These are phyloP conservation scores for Agonopterix arenella DNA, from an alignment of 2,888 invertebrate species.

Conservation along the genomic window DNA sequence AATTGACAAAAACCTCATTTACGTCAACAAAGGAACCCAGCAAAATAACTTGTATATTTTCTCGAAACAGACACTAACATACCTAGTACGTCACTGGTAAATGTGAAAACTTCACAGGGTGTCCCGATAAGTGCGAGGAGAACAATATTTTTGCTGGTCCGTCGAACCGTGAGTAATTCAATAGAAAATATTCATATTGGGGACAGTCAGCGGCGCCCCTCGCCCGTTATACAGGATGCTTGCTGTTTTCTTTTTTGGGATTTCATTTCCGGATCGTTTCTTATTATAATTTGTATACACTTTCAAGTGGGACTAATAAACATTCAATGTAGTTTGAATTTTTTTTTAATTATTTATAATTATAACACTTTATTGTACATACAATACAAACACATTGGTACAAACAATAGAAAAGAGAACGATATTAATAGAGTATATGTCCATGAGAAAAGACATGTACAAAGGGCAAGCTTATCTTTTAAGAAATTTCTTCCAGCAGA, in stretches of 20 bases:
- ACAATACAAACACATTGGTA: too few species aligned
- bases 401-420: too few species aligned
- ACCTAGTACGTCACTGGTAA: constrained; percentile 7
- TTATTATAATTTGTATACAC: too few species aligned
- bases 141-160: constrained; percentile 72
- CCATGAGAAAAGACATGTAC: too few species aligned
- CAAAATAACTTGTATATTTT: neutral
- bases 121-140: constrained; percentile 54
- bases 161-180: constrained; percentile 72
- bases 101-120: constrained; percentile 47
- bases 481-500: too few species aligned
- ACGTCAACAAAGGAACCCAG: neutral
- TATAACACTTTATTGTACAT: too few species aligned
- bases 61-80: neutral
- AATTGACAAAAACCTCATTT: neutral
- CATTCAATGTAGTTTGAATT: too few species aligned
- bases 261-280: too few species aligned
- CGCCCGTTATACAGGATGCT: constrained; percentile 33
- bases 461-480: too few species aligned
- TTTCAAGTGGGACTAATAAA: too few species aligned
- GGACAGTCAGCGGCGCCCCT: constrained; percentile 48
- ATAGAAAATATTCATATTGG: constrained; percentile 75
- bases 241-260: constrained; percentile 1
- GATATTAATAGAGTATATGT: too few species aligned
- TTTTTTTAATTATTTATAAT: too few species aligned